Percentiles rank a stretch among this genome's conserved stretches.
phyloP scores from a whole-genome alignment of 2,888 invertebrate species.

The Dinocampus coccinellae region DNA sequence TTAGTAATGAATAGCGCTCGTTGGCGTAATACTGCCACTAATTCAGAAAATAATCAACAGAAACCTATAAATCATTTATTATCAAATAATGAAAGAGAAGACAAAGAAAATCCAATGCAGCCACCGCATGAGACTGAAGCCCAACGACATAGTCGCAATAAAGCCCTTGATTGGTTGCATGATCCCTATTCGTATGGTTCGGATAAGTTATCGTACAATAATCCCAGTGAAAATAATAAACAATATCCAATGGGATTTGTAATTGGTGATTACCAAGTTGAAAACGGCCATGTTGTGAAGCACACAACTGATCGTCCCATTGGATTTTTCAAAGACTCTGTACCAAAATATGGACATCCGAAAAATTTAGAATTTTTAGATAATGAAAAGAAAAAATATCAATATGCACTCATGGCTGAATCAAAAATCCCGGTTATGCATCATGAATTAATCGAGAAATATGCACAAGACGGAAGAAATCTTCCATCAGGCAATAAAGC shows the following conservation, averaged over 20 bases:
- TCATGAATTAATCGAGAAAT: constrained; percentile 59
- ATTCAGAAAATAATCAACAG: constrained; percentile 32
- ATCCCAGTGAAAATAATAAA: constrained; percentile 19
- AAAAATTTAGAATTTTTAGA: constrained; percentile 7
- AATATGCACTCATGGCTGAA: not conserved
- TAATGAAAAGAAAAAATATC: not conserved
- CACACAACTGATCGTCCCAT: constrained; percentile 25
- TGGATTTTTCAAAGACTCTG: constrained; percentile 36
- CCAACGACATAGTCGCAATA: constrained; percentile 44
- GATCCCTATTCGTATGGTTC: constrained; percentile 54
- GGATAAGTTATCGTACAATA: constrained; percentile 16
- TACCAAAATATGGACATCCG: not conserved
- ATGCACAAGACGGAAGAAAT: constrained; percentile 48
- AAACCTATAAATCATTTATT: constrained; percentile 31
- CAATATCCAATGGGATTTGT: constrained; percentile 53
- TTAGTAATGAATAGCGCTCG: constrained; percentile 65
- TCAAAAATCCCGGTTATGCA: constrained; percentile 32
- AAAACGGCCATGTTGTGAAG: constrained; percentile 32
- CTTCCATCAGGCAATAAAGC: constrained; percentile 45
- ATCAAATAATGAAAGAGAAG: constrained; percentile 4
- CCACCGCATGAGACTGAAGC: constrained; percentile 31
- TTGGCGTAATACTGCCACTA: constrained; percentile 57
- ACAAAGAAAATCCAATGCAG: not conserved
- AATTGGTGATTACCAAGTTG: constrained; percentile 36
- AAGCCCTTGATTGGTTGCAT: constrained; percentile 57